Evolutionary conservation across 2,113 vertebrate genomes (phyloP), one percentile per base, ranked within the genome.

Genomic region (Fregetta grallaria): DNA sequence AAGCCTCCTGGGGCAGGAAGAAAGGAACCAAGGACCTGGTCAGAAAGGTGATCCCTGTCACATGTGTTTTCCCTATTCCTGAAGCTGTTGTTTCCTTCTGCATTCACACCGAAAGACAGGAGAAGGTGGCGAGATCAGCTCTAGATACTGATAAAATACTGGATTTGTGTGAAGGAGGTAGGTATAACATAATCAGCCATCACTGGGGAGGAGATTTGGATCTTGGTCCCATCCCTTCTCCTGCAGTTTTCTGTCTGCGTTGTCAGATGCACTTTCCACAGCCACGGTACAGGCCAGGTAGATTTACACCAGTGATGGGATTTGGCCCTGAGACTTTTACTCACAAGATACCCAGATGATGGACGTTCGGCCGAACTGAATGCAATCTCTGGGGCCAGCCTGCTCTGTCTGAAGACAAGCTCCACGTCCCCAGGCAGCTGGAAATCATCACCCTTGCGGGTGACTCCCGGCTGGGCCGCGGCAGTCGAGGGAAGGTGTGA

Each of bases 401-500:
- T 58, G 53, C 42, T 72, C 32, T 11, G 21, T 16, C n/a, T 34
- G 27, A 36, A 74, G 55, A 65, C 21, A 36, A 87, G 9, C 26
- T 58, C 70, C 0, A 0, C 19, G 55, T 59, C 44, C 38, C 16
- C 15, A 18, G 0, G 2, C 44, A 68, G 65, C 73, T 66, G 67
- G 34, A 42, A 79, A 58, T 7, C 14, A 62, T 6, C 56, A 26
- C 6, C 16, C 36, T 14, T 22, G 16, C 1, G 4, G 27, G 45
- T 18, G 21, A 49, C 34, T 44, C 42, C 42, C 5, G 30, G 10
- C 17, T 44, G 44, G 13, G 40, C 16, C 4, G 0, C 1, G 6
- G 76, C 27, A 36, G 61, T 5, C 30, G 34, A 29, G 15, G 45
- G 47, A 17, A 62, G 19, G 21, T 5, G 52, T 29, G 29, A 92